These are phyloP conservation scores for Actinernus sp. DNA, from an alignment of 92 coral and sea anemone species.

Conservation along the genomic window DNA sequence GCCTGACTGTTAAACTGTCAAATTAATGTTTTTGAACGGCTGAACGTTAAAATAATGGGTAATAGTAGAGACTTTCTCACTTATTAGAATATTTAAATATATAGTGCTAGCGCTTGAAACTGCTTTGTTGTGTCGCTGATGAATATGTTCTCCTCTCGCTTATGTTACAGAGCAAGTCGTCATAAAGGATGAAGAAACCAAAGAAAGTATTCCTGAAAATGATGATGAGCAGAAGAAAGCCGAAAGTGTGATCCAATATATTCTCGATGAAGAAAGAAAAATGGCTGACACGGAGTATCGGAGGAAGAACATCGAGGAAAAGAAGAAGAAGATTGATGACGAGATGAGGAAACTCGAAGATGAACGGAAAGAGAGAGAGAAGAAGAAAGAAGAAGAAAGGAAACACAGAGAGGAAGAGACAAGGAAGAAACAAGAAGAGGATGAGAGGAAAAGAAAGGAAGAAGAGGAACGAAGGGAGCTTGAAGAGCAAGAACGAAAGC, in stretches of 20 bases:
- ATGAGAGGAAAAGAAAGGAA: constrained; percentile 54
- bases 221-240: constrained; percentile 58
- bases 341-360: constrained; percentile 58
- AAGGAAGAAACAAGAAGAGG: constrained; percentile 63
- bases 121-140: too few species aligned
- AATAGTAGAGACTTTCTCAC: too few species aligned
- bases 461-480: constrained; percentile 26
- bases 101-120: too few species aligned
- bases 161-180: too few species aligned
- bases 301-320: constrained; percentile 42
- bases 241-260: constrained; percentile 35
- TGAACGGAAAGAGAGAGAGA: constrained; percentile 53
- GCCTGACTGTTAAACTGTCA: too few species aligned
- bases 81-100: too few species aligned
- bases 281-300: constrained; percentile 29
- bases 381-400: constrained; percentile 47
- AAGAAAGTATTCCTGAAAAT: constrained; percentile 14
- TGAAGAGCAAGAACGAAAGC: constrained; percentile 51
- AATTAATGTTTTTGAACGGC: too few species aligned
- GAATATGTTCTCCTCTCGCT: too few species aligned
- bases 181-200: constrained; percentile 36
- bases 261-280: constrained; percentile 31
- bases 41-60: too few species aligned
- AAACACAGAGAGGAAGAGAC: constrained; percentile 56
- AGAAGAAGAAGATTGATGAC: constrained; percentile 61